Evolutionary conservation across 2,888 invertebrate genomes (phyloP), one percentile per base, ranked within the genome.

Genomic region (Hemithea aestivaria): DNA sequence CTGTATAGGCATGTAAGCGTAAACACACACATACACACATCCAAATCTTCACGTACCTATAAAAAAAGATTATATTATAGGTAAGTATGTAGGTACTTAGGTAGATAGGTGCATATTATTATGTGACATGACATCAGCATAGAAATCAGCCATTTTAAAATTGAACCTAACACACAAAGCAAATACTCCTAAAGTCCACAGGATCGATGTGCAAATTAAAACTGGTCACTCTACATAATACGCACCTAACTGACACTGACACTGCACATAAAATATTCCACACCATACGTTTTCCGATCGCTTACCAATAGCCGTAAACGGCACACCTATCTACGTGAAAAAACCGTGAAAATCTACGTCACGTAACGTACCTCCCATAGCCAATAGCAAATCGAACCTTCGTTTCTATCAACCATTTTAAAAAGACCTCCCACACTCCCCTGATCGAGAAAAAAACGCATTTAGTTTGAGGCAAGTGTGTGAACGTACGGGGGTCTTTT

Each of bases 321-420:
- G 30, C 48, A 51, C 62, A 52, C 62, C 63, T 64, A 66, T 64
- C 57, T 62, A 66, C 61, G 56, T 61, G 66, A 73, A 78, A 73
- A 63, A 63, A 56, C 60, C 49, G 55, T 67, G 78, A 83, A 82
- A 81, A 78, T 82, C 78, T 83, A 85, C 85, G 85, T 82, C 62
- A 79, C 78, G 77, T 79, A 68, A 62, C 58, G 60, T 62, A 50
- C 51, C 56, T 49, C 66, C 70, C 51, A 81, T 78, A 69, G 77
- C 83, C 83, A 80, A 84, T 84, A 67, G 79, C 62, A 56, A 62
- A 84, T 85, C 75, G 83, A 85, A 83, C 75, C 79, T 80, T 75
- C 64, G 54, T 61, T 50, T 45, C 48, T 38, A 53, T 34, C 48
- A 37, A 6, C 58, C 62, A 56, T 12, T 12, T n/a, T 16, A 48